Evolutionary conservation across 2,113 vertebrate species (phyloP), one percentile per base, ranked within the genome.

Genomic region (Amphilophus citrinellus): DNA sequence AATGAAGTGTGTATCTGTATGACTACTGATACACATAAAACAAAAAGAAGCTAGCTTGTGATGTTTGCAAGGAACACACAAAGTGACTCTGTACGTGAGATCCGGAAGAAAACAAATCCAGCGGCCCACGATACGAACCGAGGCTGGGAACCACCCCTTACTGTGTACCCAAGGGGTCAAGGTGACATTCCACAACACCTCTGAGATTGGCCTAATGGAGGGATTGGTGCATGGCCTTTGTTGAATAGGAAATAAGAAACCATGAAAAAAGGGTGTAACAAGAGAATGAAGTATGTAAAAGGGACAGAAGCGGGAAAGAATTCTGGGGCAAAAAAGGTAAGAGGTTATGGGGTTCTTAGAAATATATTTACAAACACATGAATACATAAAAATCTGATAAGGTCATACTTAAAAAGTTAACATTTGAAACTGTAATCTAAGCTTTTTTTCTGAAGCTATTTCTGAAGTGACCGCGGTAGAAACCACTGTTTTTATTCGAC

Each of bases 181-280:
- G 95, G 94, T 93, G 92, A 91, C 92, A 95, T 96, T 96, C 94
- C 95, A 88, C 86, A 87, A 95, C 91, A 92, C 93, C 94, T 94
- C 82, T 61, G 92, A 94, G 93, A 95, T 84, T 18, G 76, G 86
- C 37, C 89, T 90, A 93, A 92, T 94, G 90, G 88, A 92, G 87
- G 85, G 84, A 93, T 84, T 66, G 90, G 81, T 91, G 86, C 84
- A 85, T 58, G 88, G 88, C 91, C 91, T 92, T 94, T 94, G 93
- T 94, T 91, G 80, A 88, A 87, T 66, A 57, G 62, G 90, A 93
- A 92, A 94, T 76, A 87, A 39, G 91, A 94, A 80, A 88, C 65
- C 27, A 61, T 47, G 88, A 90, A 91, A 90, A 79, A 84, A 6
- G 77, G 24, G 32, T 87, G 94, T 90, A 94, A 95, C 68, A 59